phyloP scores from a whole-genome alignment of 2,888 invertebrate species.

The Atethmia centrago region DNA sequence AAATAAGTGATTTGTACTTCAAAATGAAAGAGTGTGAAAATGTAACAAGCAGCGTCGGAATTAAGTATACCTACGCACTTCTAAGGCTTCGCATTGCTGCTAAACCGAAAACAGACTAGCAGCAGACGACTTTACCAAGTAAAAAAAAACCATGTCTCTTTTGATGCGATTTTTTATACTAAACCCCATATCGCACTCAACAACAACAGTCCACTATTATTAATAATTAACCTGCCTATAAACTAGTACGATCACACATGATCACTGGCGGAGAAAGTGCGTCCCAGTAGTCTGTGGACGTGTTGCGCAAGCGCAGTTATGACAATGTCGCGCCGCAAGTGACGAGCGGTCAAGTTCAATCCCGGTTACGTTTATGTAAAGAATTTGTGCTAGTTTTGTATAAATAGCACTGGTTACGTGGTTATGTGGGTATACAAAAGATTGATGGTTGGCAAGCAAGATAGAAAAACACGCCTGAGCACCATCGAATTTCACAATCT shows the following conservation, averaged over 20 bases:
- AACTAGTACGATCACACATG: slow-evolving; percentile 48
- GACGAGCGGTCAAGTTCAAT: slow-evolving; percentile 71
- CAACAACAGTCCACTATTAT: slow-evolving; percentile 9
- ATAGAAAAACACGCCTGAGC: background rate
- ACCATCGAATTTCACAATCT: background rate
- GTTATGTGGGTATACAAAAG: background rate
- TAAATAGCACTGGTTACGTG: slow-evolving; percentile 19
- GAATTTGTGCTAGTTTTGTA: slow-evolving; percentile 20
- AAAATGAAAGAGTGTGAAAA: too few species aligned
- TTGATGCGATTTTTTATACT: too few species aligned
- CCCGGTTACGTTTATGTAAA: background rate
- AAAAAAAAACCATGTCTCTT: too few species aligned
- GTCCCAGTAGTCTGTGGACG: slow-evolving; percentile 62
- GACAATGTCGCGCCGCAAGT: slow-evolving; percentile 66
- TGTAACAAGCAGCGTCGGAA: too few species aligned
- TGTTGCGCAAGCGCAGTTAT: slow-evolving; percentile 70
- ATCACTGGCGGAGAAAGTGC: slow-evolving; percentile 71
- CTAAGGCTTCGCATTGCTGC: too few species aligned
- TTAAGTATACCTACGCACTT: too few species aligned
- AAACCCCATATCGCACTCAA: background rate
- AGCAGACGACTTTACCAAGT: too few species aligned
- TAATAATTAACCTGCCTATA: slow-evolving; percentile 9
- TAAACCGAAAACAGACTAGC: too few species aligned
- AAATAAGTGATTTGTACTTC: too few species aligned
- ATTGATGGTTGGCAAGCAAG: background rate